These are phyloP conservation scores for Corvus moneduloides DNA, from an alignment of 2,113 vertebrate species.

Conservation along the genomic window DNA sequence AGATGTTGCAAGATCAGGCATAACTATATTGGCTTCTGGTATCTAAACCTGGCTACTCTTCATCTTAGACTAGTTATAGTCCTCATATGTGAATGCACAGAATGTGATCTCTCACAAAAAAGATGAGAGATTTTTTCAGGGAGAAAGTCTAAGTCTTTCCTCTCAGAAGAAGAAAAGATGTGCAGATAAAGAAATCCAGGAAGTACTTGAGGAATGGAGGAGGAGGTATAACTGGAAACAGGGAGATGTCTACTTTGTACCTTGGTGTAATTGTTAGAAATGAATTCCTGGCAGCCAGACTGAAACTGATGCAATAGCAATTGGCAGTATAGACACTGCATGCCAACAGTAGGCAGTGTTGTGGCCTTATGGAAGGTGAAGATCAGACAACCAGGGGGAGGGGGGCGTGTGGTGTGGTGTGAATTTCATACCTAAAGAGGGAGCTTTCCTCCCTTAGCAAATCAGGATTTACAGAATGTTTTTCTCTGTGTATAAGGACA, in stretches of 20 bases:
- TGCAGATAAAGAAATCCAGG: background rate
- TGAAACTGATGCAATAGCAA: background rate
- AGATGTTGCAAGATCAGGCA: background rate
- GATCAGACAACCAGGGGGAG: background rate
- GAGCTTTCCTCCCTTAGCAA: background rate
- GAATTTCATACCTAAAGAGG: background rate
- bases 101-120: background rate
- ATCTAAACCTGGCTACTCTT: background rate
- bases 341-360: background rate
- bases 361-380: background rate
- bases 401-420: too few relatives aligned
- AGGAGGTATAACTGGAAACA: background rate
- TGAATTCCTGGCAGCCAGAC: background rate
- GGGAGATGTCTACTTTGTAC: background rate
- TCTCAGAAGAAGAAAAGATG: background rate
- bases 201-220: background rate
- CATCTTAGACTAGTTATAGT: background rate
- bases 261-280: background rate
- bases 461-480: background rate
- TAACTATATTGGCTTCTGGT: background rate
- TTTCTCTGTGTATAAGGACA: background rate
- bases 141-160: background rate
- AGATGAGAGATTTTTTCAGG: accelerated
- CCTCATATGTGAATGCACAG: background rate
- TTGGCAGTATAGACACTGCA: background rate